Evolutionary conservation across 2,888 invertebrate genomes (phyloP).

Genomic region (Muscina levida): DNA sequence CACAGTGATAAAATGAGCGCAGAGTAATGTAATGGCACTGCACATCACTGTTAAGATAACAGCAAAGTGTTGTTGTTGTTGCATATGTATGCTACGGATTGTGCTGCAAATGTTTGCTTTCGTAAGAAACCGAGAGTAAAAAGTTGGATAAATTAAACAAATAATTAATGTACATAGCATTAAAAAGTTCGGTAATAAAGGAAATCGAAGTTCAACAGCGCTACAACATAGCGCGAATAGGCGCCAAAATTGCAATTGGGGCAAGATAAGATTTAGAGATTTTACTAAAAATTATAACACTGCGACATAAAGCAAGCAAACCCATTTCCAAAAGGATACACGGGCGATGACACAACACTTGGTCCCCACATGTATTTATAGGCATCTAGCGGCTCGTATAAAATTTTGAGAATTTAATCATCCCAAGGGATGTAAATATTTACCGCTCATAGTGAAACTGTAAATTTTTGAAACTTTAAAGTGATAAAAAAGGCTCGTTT

Average conservation of each 20-base stretch:
- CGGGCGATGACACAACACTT: too few relatives aligned
- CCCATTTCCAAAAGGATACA: too few relatives aligned
- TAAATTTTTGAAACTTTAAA: too few relatives aligned
- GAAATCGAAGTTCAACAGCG: background rate
- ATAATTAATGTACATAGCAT: slow-evolving; percentile 1
- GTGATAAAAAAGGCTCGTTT: too few relatives aligned
- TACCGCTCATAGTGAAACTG: too few relatives aligned
- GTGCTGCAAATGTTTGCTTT: background rate
- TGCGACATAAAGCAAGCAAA: background rate
- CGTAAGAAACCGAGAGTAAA: slow-evolving; percentile 17
- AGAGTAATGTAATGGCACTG: slow-evolving; percentile 3
- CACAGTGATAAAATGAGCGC: slow-evolving; percentile 40
- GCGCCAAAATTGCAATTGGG: background rate
- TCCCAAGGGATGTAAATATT: too few relatives aligned
- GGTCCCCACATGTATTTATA: too few relatives aligned
- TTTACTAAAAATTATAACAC: too few relatives aligned
- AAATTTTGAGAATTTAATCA: too few relatives aligned
- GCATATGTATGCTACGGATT: slow-evolving; percentile 40
- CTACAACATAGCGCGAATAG: background rate
- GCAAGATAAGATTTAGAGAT: too few relatives aligned
- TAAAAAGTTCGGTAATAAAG: slow-evolving; percentile 1
- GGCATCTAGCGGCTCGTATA: too few relatives aligned
- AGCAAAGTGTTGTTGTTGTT: background rate
- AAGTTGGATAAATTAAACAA: background rate
- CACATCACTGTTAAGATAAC: slow-evolving; percentile 24